Base-by-base conservation (phyloP, 1,140 invertebrate species). In the Leptopilina clavipes region DNA sequence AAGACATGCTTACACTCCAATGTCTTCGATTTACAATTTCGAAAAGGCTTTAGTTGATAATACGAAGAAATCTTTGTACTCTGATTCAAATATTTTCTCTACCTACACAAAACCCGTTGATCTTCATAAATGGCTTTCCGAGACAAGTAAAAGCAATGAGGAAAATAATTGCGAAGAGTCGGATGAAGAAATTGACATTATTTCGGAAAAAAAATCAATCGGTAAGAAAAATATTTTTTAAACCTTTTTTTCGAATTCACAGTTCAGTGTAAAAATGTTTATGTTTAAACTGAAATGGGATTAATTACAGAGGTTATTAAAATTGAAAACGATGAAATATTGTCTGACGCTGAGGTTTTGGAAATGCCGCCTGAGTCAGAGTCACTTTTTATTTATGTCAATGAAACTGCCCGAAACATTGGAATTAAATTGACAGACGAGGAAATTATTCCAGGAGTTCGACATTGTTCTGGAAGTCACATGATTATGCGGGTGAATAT, bases 1-100 rank as follows among this genome's bases (percentile, higher is more conserved):
- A 78, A 78, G 89, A 19, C 89, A 92, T 77, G 90, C 90, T 1
- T 91, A 91, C 70, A 92, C 86, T 8, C 89, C 88, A 11, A 73
- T 83, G 44, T 73, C 59, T 44, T 79, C 45, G 5, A 73, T 71
- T 31, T 40, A 14, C 0, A n/a, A 31, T 37, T 73, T 56, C 19
- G 65, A 73, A 43, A 81, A 79, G 65, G 31, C 45, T 10, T 45
- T 70, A n/a, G 44, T 37, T 43, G 65, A 74, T 17, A 80, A 79
- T 72, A 43, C 71, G 18, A 81, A 74, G 6, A 81, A 82, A 70
- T 59, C 80, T 73, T 44, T 80, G 5, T 75, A 71, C 10, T 76
- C 77, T 22, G 11, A 31, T 0, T 56, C 43, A 70, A 71, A 11
- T 70, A 18, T 75, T 71, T 45, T 71, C 19, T 74, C 43, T 11